Conservation (phyloP, 2,797 vertebrate species). For the Schizothorax lantsangensis region DNA sequence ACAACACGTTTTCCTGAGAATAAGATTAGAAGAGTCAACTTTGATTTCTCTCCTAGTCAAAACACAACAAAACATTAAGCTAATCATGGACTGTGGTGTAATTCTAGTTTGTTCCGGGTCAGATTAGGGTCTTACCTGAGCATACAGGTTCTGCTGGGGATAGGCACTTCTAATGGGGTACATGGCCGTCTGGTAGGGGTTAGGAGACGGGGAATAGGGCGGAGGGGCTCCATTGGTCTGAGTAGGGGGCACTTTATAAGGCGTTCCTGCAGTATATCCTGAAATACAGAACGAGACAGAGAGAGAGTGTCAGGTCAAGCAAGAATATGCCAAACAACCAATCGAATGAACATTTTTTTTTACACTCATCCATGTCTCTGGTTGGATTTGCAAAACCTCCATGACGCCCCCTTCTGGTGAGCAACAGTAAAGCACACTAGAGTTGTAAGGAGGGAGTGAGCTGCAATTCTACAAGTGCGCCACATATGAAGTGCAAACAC, state of each 20-base stretch:
- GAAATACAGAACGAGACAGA: conserved; percentile 21
- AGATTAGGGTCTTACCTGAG: conserved; percentile 84
- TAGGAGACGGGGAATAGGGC: conserved; percentile 94
- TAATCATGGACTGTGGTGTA: not conserved
- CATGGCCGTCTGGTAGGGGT: conserved; percentile 96
- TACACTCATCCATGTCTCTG: not conserved
- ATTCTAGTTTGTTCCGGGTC: not conserved
- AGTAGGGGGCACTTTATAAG: conserved; percentile 96
- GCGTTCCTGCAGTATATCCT: conserved; percentile 95
- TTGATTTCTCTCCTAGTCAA: not conserved
- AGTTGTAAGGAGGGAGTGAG: not conserved
- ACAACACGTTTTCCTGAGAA: not conserved
- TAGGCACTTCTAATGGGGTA: conserved; percentile 99
- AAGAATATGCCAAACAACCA: conserved; percentile 51
- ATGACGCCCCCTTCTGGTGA: conserved; percentile 13
- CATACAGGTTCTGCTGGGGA: conserved; percentile 98
- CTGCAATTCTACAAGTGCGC: not conserved
- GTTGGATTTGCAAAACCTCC: not conserved
- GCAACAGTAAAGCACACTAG: not conserved
- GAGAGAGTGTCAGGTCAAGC: conserved; percentile 22
- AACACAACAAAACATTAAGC: not conserved
- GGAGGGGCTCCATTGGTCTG: conserved; percentile 96
- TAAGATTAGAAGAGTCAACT: not conserved
- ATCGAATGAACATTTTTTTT: not conserved
- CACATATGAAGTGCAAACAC: not conserved